A percentile compares a stretch with the other conserved stretches of the same genome.
These are phyloP conservation scores for Popillia japonica DNA, from an alignment of 1,140 invertebrate genomes.

Conservation along the genomic window DNA sequence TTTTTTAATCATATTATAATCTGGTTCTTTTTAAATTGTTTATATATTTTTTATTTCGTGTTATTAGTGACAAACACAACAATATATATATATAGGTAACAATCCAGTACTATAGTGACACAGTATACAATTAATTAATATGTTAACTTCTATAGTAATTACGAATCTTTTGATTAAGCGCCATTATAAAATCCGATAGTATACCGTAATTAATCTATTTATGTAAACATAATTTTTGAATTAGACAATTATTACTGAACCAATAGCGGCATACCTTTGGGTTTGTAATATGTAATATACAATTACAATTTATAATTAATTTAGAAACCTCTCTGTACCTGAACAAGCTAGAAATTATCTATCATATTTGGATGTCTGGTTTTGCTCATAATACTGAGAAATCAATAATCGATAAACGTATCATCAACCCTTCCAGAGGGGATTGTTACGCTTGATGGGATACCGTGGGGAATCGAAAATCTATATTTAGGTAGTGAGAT, in stretches of 20 bases:
- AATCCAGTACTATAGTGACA: too few species aligned
- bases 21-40: too few species aligned
- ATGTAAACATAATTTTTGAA: not conserved
- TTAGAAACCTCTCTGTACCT: not conserved
- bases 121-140: too few species aligned
- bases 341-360: not conserved
- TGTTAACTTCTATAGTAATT: not conserved
- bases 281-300: not conserved
- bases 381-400: not conserved
- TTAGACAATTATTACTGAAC: not conserved
- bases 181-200: too few species aligned
- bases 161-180: not conserved
- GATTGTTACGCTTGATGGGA: not conserved
- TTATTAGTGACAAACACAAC: too few species aligned
- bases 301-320: not conserved
- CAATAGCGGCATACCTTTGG: not conserved
- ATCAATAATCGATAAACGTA: constrained; percentile 7
- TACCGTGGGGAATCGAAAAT: not conserved
- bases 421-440: constrained; percentile 10
- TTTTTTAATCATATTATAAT: too few species aligned
- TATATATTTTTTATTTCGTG: too few species aligned
- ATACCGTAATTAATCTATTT: too few species aligned
- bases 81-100: too few species aligned
- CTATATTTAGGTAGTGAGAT: not conserved
- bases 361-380: not conserved